Evolutionary conservation across 2,888 invertebrate species (phyloP).

Genomic region (Exocentrus adspersus): DNA sequence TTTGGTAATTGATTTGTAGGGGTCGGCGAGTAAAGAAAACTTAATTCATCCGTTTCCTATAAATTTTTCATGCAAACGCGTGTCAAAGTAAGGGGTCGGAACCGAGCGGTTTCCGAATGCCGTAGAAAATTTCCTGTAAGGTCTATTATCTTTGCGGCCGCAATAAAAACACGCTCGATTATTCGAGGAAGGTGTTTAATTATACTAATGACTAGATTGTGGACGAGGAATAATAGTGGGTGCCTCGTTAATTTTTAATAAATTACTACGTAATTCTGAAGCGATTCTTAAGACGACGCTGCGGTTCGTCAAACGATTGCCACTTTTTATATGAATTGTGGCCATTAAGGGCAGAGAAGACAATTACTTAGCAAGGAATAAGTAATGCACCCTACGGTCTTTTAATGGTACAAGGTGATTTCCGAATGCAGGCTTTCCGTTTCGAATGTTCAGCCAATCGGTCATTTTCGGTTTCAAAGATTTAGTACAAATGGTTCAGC

Average conservation of each 20-base stretch:
- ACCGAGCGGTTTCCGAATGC: conserved; percentile 46
- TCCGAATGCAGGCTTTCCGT: no score
- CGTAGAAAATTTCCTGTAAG: conserved; percentile 44
- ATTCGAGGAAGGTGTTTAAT: conserved; percentile 7
- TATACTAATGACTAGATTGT: conserved; percentile 7
- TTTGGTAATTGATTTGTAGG: conserved; percentile 17
- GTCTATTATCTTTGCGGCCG: conserved; percentile 34
- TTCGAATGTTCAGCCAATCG: no score
- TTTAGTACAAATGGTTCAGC: no score
- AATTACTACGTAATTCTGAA: neutral
- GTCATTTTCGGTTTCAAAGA: no score
- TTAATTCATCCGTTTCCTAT: conserved; percentile 41
- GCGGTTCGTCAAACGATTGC: neutral
- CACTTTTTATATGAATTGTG: no score
- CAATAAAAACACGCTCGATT: conserved; percentile 14
- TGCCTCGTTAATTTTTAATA: neutral
- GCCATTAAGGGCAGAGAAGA: no score
- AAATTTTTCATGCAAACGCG: conserved; percentile 46
- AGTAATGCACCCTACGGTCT: no score
- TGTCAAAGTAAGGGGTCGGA: conserved; percentile 45
- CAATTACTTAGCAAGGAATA: no score
- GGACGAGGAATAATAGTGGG: neutral
- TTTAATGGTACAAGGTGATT: no score
- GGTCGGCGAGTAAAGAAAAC: conserved; percentile 41
- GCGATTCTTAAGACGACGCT: neutral